These are phyloP conservation scores for Amazona guildingii DNA, from an alignment of 2,113 vertebrate genomes.

Conservation along the genomic window DNA sequence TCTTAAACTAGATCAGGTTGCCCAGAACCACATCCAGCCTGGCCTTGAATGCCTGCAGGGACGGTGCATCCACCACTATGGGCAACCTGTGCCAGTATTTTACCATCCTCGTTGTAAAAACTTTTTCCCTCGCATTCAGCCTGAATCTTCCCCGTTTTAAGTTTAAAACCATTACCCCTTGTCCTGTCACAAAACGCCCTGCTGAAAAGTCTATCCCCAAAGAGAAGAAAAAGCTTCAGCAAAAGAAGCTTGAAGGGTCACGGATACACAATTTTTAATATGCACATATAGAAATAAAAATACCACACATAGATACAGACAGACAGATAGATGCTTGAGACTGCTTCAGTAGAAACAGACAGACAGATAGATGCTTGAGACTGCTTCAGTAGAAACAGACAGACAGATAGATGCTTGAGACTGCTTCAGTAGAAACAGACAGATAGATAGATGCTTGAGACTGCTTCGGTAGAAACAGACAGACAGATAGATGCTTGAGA, in stretches of 20 bases:
- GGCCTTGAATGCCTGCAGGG: neutral
- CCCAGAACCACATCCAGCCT: neutral
- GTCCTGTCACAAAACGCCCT: neutral
- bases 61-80: neutral
- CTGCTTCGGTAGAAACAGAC: too few relatives aligned
- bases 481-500: neutral
- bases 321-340: neutral
- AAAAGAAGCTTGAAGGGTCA: neutral
- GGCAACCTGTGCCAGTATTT: neutral
- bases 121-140: neutral
- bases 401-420: neutral
- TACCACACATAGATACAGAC: neutral
- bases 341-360: neutral
- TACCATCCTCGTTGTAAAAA: neutral
- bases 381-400: neutral
- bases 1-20: neutral
- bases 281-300: neutral
- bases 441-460: too few relatives aligned
- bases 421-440: neutral
- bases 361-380: neutral
- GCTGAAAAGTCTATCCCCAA: neutral
- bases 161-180: neutral
- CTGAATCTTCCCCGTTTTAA: neutral
- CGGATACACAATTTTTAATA: neutral
- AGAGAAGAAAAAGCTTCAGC: neutral